phyloP scores from a whole-genome alignment of 2,113 vertebrate species.

The Tachysurus vachellii region DNA sequence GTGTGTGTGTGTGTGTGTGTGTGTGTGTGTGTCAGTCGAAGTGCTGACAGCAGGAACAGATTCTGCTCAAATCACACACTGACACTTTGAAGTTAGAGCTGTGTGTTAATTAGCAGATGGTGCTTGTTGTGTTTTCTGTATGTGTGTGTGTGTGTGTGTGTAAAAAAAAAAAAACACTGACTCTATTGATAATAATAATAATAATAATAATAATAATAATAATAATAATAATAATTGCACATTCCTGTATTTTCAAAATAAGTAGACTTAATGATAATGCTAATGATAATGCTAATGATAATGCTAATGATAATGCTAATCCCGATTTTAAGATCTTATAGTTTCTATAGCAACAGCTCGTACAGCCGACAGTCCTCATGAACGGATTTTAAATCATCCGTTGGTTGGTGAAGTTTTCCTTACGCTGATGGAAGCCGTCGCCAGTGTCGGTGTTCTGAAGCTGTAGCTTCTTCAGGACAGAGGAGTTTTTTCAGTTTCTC shows the following conservation, averaged over 20 bases:
- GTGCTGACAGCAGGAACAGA: neutral
- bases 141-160: neutral
- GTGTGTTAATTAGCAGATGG: constrained; percentile 8
- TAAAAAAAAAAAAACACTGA: neutral
- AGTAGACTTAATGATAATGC: neutral
- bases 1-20: neutral
- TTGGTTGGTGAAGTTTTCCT: neutral
- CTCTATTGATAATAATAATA: neutral
- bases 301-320: neutral
- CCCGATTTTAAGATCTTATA: neutral
- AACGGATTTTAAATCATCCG: no score
- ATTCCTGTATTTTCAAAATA: neutral
- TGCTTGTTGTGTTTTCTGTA: neutral
- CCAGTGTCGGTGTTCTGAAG: neutral
- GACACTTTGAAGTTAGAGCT: neutral
- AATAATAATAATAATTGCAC: neutral
- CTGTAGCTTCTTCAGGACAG: neutral
- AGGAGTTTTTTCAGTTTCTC: neutral
- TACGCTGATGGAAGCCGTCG: neutral
- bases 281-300: neutral
- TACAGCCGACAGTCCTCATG: neutral
- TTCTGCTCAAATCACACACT: neutral
- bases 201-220: neutral
- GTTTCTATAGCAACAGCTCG: neutral
- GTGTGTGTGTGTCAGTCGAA: neutral